Conservation (phyloP, 2,888 invertebrate genomes). For the Hirtodrosophila histrioides region DNA sequence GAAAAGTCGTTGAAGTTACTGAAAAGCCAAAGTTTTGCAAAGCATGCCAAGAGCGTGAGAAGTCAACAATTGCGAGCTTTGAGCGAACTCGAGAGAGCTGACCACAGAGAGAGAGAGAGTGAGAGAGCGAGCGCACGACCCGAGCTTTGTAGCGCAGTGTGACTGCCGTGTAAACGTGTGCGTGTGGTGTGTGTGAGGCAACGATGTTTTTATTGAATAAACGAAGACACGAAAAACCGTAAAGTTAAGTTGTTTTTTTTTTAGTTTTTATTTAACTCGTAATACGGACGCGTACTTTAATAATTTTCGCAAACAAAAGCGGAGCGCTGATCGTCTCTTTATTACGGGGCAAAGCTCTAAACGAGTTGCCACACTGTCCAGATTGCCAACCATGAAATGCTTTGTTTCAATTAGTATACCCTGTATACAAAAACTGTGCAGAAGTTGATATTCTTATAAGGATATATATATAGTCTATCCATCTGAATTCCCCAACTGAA, state of each 20-base stretch:
- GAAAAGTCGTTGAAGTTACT: conserved; percentile 82
- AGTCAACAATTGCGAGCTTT: conserved; percentile 46
- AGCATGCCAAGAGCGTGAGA: conserved; percentile 31
- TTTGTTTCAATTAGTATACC: conserved; percentile 1
- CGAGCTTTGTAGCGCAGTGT: conserved; percentile 64
- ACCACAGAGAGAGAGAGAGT: conserved; percentile 13
- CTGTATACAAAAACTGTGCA: background rate
- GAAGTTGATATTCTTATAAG: no score
- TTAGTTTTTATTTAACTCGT: conserved; percentile 42
- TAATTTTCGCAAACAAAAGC: conserved; percentile 61
- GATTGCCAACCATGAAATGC: background rate
- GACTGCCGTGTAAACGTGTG: conserved; percentile 7
- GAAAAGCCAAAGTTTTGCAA: conserved; percentile 55
- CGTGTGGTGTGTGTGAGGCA: conserved; percentile 51
- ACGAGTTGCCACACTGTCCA: conserved; percentile 52
- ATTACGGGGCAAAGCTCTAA: conserved; percentile 34
- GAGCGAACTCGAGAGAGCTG: conserved; percentile 4
- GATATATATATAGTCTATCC: no score
- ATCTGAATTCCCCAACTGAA: no score
- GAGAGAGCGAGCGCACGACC: conserved; percentile 23
- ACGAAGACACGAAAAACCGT: conserved; percentile 63
- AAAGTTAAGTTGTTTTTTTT: conserved; percentile 46
- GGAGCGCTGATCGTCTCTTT: conserved; percentile 34
- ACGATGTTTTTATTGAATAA: conserved; percentile 68
- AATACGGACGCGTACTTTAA: conserved; percentile 56